phyloP scores from a whole-genome alignment of 2,888 invertebrate species.

The Nephrotoma appendiculata region DNA sequence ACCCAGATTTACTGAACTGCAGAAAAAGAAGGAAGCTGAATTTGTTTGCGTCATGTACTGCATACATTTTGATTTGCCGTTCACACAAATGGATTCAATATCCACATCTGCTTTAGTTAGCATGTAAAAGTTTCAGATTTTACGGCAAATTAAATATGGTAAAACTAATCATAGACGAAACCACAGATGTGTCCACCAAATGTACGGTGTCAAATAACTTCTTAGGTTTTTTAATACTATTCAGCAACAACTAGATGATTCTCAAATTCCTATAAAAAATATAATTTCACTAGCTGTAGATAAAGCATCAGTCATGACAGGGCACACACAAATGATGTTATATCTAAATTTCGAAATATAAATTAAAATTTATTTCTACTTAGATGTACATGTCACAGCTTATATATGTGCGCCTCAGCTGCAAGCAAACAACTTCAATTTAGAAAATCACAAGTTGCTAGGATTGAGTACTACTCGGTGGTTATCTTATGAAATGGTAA shows the following conservation, averaged over 20 bases:
- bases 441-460: slow-evolving; percentile 6
- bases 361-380: slow-evolving; percentile 17
- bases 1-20: no score
- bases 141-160: no score
- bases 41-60: no score
- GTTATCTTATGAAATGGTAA: slow-evolving; percentile 12
- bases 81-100: no score
- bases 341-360: slow-evolving; percentile 13
- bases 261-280: slow-evolving; percentile 11
- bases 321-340: slow-evolving; percentile 14
- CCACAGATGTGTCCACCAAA: no score
- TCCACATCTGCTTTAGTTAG: no score
- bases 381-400: slow-evolving; percentile 18
- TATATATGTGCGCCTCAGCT: not conserved
- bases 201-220: no score
- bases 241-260: not conserved
- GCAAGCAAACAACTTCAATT: not conserved
- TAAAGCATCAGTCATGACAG: slow-evolving; percentile 19
- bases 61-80: no score
- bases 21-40: no score
- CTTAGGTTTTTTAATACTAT: no score
- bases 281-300: slow-evolving; percentile 18
- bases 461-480: slow-evolving; percentile 11
- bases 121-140: no score
- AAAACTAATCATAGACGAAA: no score